phyloP scores from a whole-genome alignment of 2,888 invertebrate species.

The Pharmacophagus antenor region DNA sequence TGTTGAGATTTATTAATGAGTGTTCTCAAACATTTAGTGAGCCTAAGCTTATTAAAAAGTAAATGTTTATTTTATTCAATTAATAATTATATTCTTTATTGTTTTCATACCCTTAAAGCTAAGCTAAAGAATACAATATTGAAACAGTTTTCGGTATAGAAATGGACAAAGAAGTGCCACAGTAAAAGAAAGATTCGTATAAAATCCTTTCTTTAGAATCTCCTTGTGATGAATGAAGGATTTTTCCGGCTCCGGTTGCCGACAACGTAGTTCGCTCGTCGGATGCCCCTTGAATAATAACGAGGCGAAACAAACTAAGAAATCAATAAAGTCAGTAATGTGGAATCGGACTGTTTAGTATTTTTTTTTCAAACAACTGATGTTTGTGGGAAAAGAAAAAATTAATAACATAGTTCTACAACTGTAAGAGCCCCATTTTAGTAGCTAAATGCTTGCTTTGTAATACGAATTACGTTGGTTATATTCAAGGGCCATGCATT shows the following conservation, averaged over 20 bases:
- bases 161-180: slow-evolving; percentile 2
- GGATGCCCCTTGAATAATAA: slow-evolving; percentile 43
- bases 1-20: background rate
- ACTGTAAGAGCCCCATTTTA: too few relatives aligned
- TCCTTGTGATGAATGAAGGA: slow-evolving; percentile 33
- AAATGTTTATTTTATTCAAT: too few relatives aligned
- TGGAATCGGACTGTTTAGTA: slow-evolving; percentile 21
- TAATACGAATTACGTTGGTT: too few relatives aligned
- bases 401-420: too few relatives aligned
- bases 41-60: background rate
- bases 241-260: slow-evolving; percentile 34
- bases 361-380: background rate
- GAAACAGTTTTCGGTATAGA: background rate
- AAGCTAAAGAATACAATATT: background rate
- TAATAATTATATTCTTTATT: too few relatives aligned
- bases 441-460: too few relatives aligned
- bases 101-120: background rate
- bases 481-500: too few relatives aligned
- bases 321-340: slow-evolving; percentile 40
- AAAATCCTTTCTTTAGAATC: slow-evolving; percentile 22
- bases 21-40: background rate
- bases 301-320: slow-evolving; percentile 36
- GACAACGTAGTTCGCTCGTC: slow-evolving; percentile 32
- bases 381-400: too few relatives aligned
- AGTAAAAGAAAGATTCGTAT: slow-evolving; percentile 12